Percentiles rank a stretch among this genome's conserved stretches.
These are phyloP conservation scores for Dynastes hyllus DNA, from an alignment of 2,888 invertebrate species.

Conservation along the genomic window DNA sequence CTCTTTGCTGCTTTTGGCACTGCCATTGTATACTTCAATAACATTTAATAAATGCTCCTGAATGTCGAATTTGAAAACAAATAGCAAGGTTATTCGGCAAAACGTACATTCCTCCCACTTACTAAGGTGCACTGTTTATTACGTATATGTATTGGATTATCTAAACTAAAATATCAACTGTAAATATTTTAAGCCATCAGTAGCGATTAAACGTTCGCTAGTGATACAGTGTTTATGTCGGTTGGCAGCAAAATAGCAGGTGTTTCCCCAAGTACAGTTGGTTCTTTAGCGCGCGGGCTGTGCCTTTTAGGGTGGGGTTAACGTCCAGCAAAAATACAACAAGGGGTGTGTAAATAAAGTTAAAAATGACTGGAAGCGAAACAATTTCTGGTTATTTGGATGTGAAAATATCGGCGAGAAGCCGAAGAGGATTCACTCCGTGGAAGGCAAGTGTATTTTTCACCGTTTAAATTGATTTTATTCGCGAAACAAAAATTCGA, in stretches of 20 bases:
- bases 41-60: too few relatives aligned
- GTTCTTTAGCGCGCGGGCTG: conserved; percentile 50
- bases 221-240: conserved; percentile 5
- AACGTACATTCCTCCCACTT: conserved; percentile 25
- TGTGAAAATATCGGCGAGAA: conserved; percentile 78
- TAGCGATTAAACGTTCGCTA: background rate
- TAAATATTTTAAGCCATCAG: conserved; percentile 36
- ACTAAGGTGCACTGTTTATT: background rate
- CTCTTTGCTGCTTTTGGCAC: too few relatives aligned
- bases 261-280: conserved; percentile 49
- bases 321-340: conserved; percentile 43
- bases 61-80: background rate
- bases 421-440: conserved; percentile 76
- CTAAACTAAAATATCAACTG: conserved; percentile 30
- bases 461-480: conserved; percentile 38
- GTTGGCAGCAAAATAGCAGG: conserved; percentile 52
- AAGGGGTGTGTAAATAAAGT: conserved; percentile 37
- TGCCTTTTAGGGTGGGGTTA: conserved; percentile 52
- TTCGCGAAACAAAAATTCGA: conserved; percentile 16
- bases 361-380: conserved; percentile 59
- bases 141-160: conserved; percentile 22
- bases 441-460: conserved; percentile 74
- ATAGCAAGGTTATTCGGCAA: conserved; percentile 4
- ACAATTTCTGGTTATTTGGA: conserved; percentile 77
- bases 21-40: too few relatives aligned